Base-by-base conservation (phyloP, 2,888 invertebrate species). In the Mimumesa dahlbomi region DNA sequence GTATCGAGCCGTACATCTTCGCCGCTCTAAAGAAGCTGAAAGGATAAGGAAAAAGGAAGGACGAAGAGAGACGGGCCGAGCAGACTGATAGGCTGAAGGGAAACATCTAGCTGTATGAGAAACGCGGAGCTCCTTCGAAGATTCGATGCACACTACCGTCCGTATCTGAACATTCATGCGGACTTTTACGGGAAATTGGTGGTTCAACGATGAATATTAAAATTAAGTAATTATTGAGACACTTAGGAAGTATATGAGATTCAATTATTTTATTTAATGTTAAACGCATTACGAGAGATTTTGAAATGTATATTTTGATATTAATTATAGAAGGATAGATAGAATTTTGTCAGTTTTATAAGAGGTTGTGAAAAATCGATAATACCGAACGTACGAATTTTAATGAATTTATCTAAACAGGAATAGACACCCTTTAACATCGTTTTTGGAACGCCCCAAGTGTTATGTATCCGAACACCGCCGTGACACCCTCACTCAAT, bases 1-100 rank as follows among this genome's bases (percentile, higher is more conserved):
- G 70, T 81, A 82, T 79, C 76, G 79, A 82, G 62, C 82, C 66
- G 70, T 73, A 65, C 82, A 68, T 80, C 82, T 73, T 82, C 79
- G 65, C 64, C 38, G 63, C 71, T 59, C 67, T 52, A 64, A 70
- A 68, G 61, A 73, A 71, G 72, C 68, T 72, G 70, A 70, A 79
- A 73, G 58, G 73, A 73, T 65, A 75, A 66, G 62, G 67, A 67
- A 56, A 43, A 52, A 57, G 61, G 56, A 25, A 66, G 65, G 49
- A 49, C 29, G 59, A 58, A 61, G 61, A 54, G 54, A 66, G 42
- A 11, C 40, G 31, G 48, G 52, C 56, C 21, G 50, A 50, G 49
- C 48, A 49, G 62, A 66, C 57, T 61, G 59, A 63, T 70, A 48
- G 49, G 38, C 49, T 22, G 9, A 42, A 29, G 40, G 48, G 46